Evolutionary conservation across 2,113 vertebrate genomes (phyloP).

Genomic region (Falcunculus frontatus): DNA sequence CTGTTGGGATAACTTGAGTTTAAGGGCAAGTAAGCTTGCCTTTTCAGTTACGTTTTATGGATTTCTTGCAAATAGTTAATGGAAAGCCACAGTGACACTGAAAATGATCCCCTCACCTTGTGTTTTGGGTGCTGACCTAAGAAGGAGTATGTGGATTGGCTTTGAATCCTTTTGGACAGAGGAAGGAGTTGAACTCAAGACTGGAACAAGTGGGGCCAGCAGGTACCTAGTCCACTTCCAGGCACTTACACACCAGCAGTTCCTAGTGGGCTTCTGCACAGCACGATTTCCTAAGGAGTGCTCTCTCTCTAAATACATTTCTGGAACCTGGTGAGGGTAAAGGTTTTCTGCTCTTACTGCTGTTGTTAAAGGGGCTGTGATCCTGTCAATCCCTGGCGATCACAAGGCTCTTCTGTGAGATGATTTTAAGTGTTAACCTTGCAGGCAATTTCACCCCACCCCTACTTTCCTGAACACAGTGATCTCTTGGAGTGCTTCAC

Average conservation of each 20-base stretch:
- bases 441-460: not conserved
- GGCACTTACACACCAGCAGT: not conserved
- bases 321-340: not conserved
- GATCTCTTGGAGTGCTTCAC: not conserved
- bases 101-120: not conserved
- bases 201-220: not conserved
- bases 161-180: not conserved
- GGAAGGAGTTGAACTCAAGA: not conserved
- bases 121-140: not conserved
- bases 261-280: not conserved
- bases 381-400: not conserved
- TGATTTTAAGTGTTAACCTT: not conserved
- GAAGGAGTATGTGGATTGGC: accelerated
- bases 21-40: not conserved
- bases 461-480: not conserved
- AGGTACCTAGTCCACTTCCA: not conserved
- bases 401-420: not conserved
- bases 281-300: not conserved
- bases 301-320: not conserved
- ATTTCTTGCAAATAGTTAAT: not conserved
- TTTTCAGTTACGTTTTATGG: not conserved
- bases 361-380: not conserved
- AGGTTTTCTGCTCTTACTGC: not conserved
- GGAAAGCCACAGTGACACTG: not conserved
- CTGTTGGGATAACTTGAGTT: not conserved